Evolutionary conservation across 2,113 vertebrate species (phyloP).

Genomic region (Meleagris gallopavo): DNA sequence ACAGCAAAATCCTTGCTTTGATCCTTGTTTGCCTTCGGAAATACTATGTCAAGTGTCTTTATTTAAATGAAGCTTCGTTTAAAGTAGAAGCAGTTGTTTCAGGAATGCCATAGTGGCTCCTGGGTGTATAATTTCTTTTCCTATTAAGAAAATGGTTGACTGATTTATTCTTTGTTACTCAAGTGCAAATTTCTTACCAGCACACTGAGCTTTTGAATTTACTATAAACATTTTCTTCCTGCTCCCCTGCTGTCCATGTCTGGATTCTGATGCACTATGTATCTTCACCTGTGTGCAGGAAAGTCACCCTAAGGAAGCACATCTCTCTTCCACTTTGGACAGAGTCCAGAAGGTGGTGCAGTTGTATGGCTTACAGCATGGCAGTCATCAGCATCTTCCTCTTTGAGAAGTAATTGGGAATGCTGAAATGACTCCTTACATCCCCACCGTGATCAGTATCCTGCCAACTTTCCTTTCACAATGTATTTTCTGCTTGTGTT

Average conservation of each 20-base stretch:
- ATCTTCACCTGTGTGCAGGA: fast-evolving
- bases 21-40: slow-evolving; percentile 24
- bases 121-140: not conserved
- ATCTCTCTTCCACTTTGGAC: fast-evolving
- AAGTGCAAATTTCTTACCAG: not conserved
- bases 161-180: not conserved
- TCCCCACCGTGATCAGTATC: not conserved
- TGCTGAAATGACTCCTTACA: not conserved
- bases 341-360: not conserved
- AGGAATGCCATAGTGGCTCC: not conserved
- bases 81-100: not conserved
- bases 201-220: not conserved
- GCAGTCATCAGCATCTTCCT: not conserved
- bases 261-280: fast-evolving
- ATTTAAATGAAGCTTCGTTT: not conserved
- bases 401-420: not conserved
- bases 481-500: not conserved
- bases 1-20: not conserved
- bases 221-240: not conserved
- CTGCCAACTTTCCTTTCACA: not conserved
- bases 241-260: not conserved
- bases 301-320: not conserved
- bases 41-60: not conserved
- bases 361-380: fast-evolving
- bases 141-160: not conserved